Conservation (phyloP, 2,888 invertebrate species). For the Tenthredo distinguenda region DNA sequence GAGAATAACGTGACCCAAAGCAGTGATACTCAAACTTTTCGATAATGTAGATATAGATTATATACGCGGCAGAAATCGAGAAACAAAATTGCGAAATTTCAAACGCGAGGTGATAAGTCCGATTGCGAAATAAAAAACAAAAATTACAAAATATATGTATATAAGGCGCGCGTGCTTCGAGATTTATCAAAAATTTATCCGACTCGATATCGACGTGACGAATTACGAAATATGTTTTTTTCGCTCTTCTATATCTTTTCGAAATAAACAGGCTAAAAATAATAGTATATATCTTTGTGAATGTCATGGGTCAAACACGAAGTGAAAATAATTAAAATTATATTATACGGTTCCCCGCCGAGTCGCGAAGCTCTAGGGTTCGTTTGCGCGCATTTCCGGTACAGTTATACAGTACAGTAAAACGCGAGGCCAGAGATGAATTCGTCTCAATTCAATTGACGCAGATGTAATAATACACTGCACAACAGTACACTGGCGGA, state of each 20-base stretch:
- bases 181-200: too few species aligned
- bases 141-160: too few species aligned
- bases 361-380: background rate
- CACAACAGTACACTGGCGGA: background rate
- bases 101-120: too few species aligned
- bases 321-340: background rate
- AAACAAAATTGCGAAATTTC: background rate
- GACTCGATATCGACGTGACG: too few species aligned
- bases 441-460: conserved; percentile 36
- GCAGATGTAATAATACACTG: background rate
- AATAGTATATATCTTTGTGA: background rate
- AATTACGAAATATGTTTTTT: too few species aligned
- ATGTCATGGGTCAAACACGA: background rate
- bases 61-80: background rate
- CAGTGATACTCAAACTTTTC: conserved; percentile 50
- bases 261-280: too few species aligned
- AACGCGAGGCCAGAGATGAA: background rate
- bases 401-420: background rate
- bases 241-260: background rate
- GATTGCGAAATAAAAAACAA: too few species aligned
- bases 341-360: too few species aligned
- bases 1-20: conserved; percentile 44
- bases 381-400: conserved; percentile 23
- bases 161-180: too few species aligned
- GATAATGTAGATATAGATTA: background rate